phyloP scores from a whole-genome alignment of 2,888 invertebrate species.

The Aspidapion aeneum region DNA sequence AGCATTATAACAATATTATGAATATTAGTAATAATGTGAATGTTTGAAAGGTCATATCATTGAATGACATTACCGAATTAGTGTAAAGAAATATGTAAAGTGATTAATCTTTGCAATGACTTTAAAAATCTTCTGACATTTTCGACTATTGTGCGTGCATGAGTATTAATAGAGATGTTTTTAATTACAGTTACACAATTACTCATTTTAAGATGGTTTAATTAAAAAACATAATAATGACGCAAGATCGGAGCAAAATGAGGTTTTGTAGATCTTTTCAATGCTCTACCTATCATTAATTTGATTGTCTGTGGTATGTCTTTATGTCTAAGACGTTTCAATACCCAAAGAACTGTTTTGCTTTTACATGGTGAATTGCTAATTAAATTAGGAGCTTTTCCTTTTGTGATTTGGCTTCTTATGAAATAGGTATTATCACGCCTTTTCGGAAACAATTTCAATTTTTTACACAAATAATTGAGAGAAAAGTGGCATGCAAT shows the following conservation, averaged over 20 bases:
- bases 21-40: background rate
- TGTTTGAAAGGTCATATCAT: background rate
- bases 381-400: no score
- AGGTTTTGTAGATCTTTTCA: background rate
- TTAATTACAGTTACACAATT: background rate
- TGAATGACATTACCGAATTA: background rate
- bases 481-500: no score
- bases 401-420: no score
- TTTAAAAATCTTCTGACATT: conserved; percentile 4
- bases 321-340: no score
- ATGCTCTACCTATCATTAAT: background rate
- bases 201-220: background rate
- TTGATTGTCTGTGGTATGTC: no score
- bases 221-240: background rate
- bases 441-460: no score
- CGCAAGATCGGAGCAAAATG: background rate
- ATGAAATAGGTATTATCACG: no score
- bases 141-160: conserved; percentile 4
- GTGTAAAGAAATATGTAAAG: background rate
- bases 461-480: no score
- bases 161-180: background rate
- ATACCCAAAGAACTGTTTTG: no score
- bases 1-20: background rate
- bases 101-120: conserved; percentile 6
- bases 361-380: no score